Percentiles rank a stretch among this genome's conserved stretches.
Conservation (phyloP, 2,113 vertebrate species). For the Corythornis cristatus region DNA sequence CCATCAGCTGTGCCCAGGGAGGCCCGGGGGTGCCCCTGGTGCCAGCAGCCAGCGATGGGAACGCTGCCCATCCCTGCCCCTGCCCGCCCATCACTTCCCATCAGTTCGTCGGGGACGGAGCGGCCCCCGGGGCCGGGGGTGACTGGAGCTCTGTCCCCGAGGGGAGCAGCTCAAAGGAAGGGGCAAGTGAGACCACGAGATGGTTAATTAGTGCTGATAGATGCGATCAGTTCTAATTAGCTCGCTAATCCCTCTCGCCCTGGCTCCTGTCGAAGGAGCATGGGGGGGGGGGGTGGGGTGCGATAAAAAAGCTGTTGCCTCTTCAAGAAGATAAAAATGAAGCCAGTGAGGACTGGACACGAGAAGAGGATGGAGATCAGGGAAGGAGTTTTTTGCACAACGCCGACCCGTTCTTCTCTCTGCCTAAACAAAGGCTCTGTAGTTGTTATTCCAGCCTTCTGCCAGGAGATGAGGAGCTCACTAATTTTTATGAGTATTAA, state of each 20-base stretch:
- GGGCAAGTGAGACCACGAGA: slow-evolving; percentile 69
- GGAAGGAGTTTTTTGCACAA: background rate
- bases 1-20: background rate
- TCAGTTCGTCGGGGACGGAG: slow-evolving; percentile 61
- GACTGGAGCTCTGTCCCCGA: slow-evolving; percentile 59
- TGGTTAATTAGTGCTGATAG: slow-evolving; percentile 84
- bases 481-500: slow-evolving; percentile 52
- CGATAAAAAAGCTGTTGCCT: background rate
- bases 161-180: slow-evolving; percentile 77
- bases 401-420: background rate
- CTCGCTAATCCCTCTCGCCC: slow-evolving; percentile 78
- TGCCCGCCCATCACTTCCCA: slow-evolving; percentile 76
- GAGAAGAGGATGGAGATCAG: background rate
- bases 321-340: background rate
- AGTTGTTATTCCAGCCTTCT: slow-evolving; percentile 34
- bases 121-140: slow-evolving; percentile 66
- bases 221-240: slow-evolving; percentile 86
- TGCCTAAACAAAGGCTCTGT: background rate
- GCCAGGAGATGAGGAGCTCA: slow-evolving; percentile 30
- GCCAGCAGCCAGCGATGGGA: background rate
- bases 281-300: background rate
- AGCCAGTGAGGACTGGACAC: background rate
- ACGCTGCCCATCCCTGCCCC: background rate
- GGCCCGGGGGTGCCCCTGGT: background rate
- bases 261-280: background rate